phyloP scores from a whole-genome alignment of 64 coral and sea anemone species.

The Stichodactyla mertensii region DNA sequence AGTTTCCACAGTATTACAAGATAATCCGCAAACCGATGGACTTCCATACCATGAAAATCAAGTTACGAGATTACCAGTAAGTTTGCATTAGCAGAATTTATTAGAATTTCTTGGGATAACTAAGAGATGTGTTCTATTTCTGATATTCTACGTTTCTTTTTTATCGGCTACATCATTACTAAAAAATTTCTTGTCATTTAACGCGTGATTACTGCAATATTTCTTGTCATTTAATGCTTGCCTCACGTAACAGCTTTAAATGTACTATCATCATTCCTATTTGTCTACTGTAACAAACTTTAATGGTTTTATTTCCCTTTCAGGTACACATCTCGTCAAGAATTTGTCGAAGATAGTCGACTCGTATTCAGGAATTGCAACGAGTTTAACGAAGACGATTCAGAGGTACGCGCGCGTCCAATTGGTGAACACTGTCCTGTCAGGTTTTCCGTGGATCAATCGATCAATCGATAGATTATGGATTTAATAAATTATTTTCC shows the following conservation, averaged over 20 bases:
- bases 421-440: no score
- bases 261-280: background rate
- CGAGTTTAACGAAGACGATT: constrained; percentile 99
- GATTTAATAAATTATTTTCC: no score
- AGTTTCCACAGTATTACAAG: constrained; percentile 99
- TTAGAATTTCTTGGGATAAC: no score
- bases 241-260: background rate
- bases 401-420: constrained; percentile 46
- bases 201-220: no score
- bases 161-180: no score
- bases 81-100: constrained; percentile 5
- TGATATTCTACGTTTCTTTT: no score
- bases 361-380: constrained; percentile 93
- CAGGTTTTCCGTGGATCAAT: no score
- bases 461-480: no score
- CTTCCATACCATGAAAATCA: constrained; percentile 99
- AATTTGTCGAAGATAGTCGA: constrained; percentile 88
- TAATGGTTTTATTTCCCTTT: background rate
- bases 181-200: no score
- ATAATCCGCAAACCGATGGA: constrained; percentile 95
- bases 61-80: constrained; percentile 98
- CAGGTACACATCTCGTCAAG: constrained; percentile 74
- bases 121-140: no score
- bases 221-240: no score
- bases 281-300: background rate